Conservation (phyloP, 2,113 vertebrate species). For the Crocuta crocuta region DNA sequence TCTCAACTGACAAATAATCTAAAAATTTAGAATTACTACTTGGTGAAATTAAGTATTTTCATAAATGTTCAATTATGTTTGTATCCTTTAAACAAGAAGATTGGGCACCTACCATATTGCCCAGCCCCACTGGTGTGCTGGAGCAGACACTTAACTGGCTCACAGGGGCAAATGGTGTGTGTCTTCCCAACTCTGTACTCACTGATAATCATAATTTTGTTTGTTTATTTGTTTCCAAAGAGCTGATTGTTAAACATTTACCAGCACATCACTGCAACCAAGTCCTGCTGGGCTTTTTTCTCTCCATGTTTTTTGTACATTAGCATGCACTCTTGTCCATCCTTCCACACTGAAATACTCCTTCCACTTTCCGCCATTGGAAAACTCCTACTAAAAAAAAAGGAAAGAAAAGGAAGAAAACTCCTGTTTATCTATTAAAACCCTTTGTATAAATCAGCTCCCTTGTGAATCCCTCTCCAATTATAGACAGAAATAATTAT, state of each 20-base stretch:
- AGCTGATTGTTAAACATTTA: background rate
- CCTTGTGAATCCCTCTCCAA: background rate
- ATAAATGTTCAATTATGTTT: background rate
- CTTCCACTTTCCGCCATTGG: background rate
- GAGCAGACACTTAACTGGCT: background rate
- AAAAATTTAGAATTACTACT: background rate
- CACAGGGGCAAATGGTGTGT: background rate
- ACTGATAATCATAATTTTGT: background rate
- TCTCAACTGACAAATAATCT: background rate
- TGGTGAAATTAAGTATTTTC: slow-evolving; percentile 12
- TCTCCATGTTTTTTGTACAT: background rate
- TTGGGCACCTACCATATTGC: background rate
- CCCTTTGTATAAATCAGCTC: background rate
- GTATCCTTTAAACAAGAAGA: background rate
- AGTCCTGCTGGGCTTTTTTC: background rate
- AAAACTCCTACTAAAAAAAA: background rate
- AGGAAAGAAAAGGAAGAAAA: background rate
- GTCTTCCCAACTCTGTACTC: background rate
- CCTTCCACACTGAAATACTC: background rate
- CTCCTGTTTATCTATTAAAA: background rate
- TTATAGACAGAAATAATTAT: background rate
- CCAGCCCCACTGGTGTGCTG: background rate
- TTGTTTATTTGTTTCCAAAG: background rate
- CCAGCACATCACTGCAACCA: background rate
- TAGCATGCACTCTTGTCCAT: background rate